Evolutionary conservation across 2,113 vertebrate genomes (phyloP).

Genomic region (Psilopogon haemacephalus): DNA sequence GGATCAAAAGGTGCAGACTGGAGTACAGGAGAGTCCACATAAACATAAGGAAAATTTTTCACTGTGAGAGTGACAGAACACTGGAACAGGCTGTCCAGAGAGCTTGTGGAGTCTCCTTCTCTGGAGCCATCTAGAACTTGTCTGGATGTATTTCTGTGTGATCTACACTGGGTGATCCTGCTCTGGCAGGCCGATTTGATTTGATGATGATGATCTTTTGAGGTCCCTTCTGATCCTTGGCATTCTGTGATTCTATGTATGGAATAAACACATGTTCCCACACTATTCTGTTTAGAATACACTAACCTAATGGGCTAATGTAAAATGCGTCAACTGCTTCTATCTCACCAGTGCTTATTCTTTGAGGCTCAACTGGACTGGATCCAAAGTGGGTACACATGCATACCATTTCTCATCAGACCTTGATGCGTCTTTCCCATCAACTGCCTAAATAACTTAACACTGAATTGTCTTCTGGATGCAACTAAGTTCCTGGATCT

Average conservation of each 20-base stretch:
- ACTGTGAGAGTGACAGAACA: no score
- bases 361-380: not conserved
- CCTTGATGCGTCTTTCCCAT: not conserved
- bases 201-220: no score
- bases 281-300: rapidly evolving
- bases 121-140: no score
- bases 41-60: no score
- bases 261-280: not conserved
- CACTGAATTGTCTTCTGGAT: not conserved
- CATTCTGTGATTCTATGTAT: not conserved
- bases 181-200: no score
- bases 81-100: no score
- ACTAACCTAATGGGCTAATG: not conserved
- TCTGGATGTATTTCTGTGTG: no score
- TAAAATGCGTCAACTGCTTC: not conserved
- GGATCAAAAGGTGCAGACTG: no score
- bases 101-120: no score
- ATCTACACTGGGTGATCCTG: no score
- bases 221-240: no score
- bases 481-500: not conserved
- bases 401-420: not conserved
- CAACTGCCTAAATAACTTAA: not conserved
- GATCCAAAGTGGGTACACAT: not conserved
- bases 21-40: no score
- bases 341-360: not conserved